Evolutionary conservation across 2,888 invertebrate genomes (phyloP), one percentile per base, ranked within the genome.

Genomic region (Chesias legatella): DNA sequence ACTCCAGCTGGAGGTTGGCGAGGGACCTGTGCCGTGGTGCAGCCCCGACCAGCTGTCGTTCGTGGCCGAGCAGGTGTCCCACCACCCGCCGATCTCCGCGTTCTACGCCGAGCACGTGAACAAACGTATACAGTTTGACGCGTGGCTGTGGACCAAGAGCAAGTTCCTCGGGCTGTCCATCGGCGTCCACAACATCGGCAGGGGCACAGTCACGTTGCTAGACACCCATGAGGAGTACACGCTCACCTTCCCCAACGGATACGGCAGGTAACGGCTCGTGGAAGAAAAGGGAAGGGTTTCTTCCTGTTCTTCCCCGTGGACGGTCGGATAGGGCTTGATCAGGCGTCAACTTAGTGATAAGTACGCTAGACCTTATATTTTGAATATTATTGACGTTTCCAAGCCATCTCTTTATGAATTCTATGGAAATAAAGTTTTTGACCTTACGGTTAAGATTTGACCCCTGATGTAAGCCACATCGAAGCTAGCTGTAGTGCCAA

Each of bases 141-240:
- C 98, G 5, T 97, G 97, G 83, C 96, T 99, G 34, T 99, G 98
- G 95, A 99, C 99, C 4, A 99, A 99, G 85, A 99, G 98, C 66
- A 99, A 99, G 89, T 99, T 99, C 86, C 91, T 99, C 10, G 99
- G 99, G 0, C 90, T 99, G 10, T 98, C 98, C 7, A 95, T 98
- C 59, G 98, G 98, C n/a, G 96, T 97, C 0, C 96, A 99, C 68
- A 99, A 99, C 79, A 95, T 99, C 36, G 99, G 99, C 3, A 93
- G 95, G 65, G 99, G 98, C 1, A 91, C 94, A 22, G 94, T 99
- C n/a, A 95, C 94, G 2, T 89, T 99, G 5, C 84, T 97, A 40
- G 96, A 98, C 60, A 91, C 93, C 49, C 95, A 95, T 39, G 99
- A 99, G 73, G 96, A 98, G 67, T 99, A 99, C 77, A 92, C 95